Conservation (phyloP, 2,888 invertebrate genomes). For the Lasioglossum marginatum region DNA sequence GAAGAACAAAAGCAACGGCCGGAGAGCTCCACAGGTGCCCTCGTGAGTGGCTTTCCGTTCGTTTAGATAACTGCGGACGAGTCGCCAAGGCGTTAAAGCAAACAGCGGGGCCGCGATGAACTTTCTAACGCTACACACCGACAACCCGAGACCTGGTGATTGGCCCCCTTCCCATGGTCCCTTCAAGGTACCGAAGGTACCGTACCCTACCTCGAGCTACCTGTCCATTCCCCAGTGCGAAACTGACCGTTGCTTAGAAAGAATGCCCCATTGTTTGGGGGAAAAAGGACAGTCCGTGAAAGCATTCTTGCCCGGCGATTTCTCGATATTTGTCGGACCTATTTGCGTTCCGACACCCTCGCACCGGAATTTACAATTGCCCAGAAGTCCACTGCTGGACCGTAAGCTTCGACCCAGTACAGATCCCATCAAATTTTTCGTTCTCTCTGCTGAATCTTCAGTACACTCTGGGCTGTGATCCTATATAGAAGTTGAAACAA, state of each 20-base stretch:
- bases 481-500: too few species aligned
- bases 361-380: constrained; percentile 1
- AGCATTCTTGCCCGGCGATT: not conserved
- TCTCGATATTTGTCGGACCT: not conserved
- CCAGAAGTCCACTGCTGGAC: not conserved
- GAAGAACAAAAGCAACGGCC: constrained; percentile 77
- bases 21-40: constrained; percentile 80
- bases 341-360: constrained; percentile 21
- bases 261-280: constrained; percentile 17
- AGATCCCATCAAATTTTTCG: not conserved
- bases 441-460: not conserved
- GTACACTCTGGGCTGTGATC: not conserved
- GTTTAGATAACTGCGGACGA: constrained; percentile 74
- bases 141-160: constrained; percentile 32
- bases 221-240: constrained; percentile 51
- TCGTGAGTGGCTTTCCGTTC: constrained; percentile 69
- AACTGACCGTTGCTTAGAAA: constrained; percentile 28
- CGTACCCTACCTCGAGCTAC: constrained; percentile 43
- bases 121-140: constrained; percentile 73
- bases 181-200: constrained; percentile 35
- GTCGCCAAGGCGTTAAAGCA: constrained; percentile 78
- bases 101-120: constrained; percentile 71
- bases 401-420: not conserved
- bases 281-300: constrained; percentile 17
- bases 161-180: constrained; percentile 55